These are phyloP conservation scores for Cryptocephalus primarius DNA, from an alignment of 2,888 invertebrate species.

Conservation along the genomic window DNA sequence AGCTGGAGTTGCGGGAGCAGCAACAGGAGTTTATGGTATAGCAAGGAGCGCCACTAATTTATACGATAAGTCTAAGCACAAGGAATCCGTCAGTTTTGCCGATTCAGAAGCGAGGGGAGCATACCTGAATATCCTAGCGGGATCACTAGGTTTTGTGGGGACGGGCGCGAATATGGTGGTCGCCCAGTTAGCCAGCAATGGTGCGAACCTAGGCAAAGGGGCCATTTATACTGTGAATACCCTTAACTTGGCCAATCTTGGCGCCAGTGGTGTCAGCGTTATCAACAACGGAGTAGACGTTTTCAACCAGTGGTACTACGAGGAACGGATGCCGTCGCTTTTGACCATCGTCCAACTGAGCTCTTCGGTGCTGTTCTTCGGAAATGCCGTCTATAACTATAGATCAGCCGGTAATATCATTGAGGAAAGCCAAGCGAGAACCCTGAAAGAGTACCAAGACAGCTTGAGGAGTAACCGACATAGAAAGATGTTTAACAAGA, in stretches of 20 bases:
- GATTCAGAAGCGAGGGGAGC: slow-evolving; percentile 48
- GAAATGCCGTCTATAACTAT: slow-evolving; percentile 28
- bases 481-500: slow-evolving; percentile 46
- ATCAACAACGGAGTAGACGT: slow-evolving; percentile 25
- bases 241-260: slow-evolving; percentile 23
- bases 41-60: slow-evolving; percentile 26
- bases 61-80: slow-evolving; percentile 13
- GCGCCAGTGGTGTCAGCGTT: slow-evolving; percentile 24
- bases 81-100: slow-evolving; percentile 38
- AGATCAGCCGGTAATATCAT: slow-evolving; percentile 18
- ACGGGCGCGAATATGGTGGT: slow-evolving; percentile 42
- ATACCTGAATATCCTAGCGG: slow-evolving; percentile 48
- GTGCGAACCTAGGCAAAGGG: slow-evolving; percentile 24
- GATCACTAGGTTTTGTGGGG: slow-evolving; percentile 44
- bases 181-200: slow-evolving; percentile 38
- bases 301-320: slow-evolving; percentile 22
- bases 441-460: slow-evolving; percentile 42
- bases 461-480: slow-evolving; percentile 45
- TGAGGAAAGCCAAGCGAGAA: slow-evolving; percentile 43
- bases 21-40: slow-evolving; percentile 3
- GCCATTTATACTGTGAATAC: slow-evolving; percentile 16
- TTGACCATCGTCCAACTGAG: slow-evolving; percentile 35
- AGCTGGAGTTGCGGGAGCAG: slow-evolving; percentile 10
- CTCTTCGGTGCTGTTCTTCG: slow-evolving; percentile 28
- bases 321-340: slow-evolving; percentile 27